phyloP scores from a whole-genome alignment of 2,888 invertebrate genomes.

The Clanis bilineata region DNA sequence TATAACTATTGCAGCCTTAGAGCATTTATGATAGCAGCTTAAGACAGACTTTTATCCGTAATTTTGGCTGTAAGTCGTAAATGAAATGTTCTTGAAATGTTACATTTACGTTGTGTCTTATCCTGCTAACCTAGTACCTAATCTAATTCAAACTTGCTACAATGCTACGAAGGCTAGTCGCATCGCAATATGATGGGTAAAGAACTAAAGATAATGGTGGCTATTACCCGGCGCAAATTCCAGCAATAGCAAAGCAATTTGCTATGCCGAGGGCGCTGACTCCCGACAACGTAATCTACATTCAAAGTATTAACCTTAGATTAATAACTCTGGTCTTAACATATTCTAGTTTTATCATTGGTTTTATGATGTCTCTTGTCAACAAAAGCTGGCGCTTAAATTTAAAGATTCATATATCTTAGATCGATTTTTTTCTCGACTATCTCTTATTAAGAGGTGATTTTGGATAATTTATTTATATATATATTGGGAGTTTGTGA shows the following conservation, averaged over 20 bases:
- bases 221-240: constrained; percentile 56
- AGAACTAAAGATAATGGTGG: constrained; percentile 42
- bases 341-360: too few relatives aligned
- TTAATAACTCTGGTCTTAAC: too few relatives aligned
- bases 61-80: too few relatives aligned
- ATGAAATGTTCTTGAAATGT: too few relatives aligned
- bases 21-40: too few relatives aligned
- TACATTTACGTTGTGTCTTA: neutral
- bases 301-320: constrained; percentile 13
- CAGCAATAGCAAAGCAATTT: constrained; percentile 58
- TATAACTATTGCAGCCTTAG: too few relatives aligned
- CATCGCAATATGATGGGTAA: constrained; percentile 32
- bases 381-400: neutral
- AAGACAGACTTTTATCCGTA: too few relatives aligned
- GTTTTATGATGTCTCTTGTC: neutral
- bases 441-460: too few relatives aligned
- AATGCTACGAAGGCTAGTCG: constrained; percentile 23
- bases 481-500: too few relatives aligned
- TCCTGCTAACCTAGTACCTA: neutral
- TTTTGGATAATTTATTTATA: too few relatives aligned
- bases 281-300: constrained; percentile 6
- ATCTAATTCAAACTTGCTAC: constrained; percentile 32
- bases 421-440: too few relatives aligned
- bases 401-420: too few relatives aligned
- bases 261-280: constrained; percentile 23